phyloP scores from a whole-genome alignment of 2,797 vertebrate species.

The Sus cebifrons region DNA sequence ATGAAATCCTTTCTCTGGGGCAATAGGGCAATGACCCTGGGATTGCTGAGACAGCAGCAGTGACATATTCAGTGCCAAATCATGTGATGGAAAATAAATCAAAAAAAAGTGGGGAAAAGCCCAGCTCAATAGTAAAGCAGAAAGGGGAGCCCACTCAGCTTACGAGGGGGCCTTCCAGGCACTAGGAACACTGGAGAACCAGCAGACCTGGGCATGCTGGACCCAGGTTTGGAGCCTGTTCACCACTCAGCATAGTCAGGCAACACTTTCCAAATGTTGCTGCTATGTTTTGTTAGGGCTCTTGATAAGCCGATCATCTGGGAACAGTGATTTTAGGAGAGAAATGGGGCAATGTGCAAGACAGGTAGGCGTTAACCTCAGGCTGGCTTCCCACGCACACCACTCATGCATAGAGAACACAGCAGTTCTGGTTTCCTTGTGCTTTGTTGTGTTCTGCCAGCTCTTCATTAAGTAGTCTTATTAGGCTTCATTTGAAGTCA shows the following conservation, averaged over 20 bases:
- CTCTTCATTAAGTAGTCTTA: not conserved
- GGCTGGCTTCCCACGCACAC: not conserved
- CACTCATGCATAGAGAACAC: too few species aligned
- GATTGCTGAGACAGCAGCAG: constrained; percentile 36
- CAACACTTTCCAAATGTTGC: not conserved
- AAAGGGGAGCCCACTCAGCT: not conserved
- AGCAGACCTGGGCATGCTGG: not conserved
- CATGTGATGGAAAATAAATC: not conserved
- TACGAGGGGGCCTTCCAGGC: not conserved
- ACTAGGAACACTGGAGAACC: not conserved
- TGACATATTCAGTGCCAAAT: not conserved
- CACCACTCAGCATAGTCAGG: not conserved
- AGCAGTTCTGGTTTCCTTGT: not conserved
- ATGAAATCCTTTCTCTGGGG: not conserved
- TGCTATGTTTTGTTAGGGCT: not conserved
- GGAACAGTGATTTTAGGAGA: not conserved
- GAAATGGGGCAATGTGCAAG: not conserved
- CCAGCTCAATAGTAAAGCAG: not conserved
- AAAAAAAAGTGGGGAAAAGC: not conserved
- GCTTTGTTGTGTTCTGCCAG: not conserved
- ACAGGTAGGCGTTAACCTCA: not conserved
- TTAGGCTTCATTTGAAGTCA: not conserved
- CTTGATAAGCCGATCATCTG: not conserved
- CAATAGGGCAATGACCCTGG: not conserved
- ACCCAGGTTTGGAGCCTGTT: not conserved